Percentiles rank a stretch among this genome's conserved stretches.
Conservation (phyloP, 2,113 vertebrate genomes). For the Maylandia zebra region DNA sequence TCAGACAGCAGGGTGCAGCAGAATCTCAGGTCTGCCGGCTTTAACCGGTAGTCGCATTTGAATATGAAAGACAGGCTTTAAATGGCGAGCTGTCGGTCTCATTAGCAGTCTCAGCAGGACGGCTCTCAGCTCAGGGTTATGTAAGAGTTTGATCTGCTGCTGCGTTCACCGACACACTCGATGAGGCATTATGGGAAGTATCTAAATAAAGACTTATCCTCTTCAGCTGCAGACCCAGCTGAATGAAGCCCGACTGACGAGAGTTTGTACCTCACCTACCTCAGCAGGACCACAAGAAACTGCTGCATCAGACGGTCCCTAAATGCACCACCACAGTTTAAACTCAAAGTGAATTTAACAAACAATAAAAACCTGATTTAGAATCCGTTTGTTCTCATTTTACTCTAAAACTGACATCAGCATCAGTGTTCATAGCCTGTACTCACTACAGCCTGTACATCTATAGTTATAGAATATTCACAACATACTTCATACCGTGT, state of each 20-base stretch:
- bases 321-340: background rate
- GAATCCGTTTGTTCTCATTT: background rate
- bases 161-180: background rate
- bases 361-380: background rate
- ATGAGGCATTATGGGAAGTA: slow-evolving; percentile 28
- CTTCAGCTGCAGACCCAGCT: background rate
- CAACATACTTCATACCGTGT: too few relatives aligned
- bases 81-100: background rate
- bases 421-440: too few relatives aligned
- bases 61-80: background rate
- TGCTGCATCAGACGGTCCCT: background rate
- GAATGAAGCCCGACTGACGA: background rate
- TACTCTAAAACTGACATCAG: background rate
- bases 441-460: too few relatives aligned
- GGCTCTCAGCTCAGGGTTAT: background rate
- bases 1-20: slow-evolving; percentile 3
- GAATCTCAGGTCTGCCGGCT: background rate
- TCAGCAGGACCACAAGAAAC: background rate
- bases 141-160: background rate
- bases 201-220: background rate
- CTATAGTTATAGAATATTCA: too few relatives aligned
- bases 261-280: background rate
- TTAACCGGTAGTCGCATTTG: background rate
- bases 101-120: slow-evolving; percentile 19
- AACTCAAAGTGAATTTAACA: background rate